Conservation (phyloP, 2,113 vertebrate species). For the Puffinus mauretanicus region DNA sequence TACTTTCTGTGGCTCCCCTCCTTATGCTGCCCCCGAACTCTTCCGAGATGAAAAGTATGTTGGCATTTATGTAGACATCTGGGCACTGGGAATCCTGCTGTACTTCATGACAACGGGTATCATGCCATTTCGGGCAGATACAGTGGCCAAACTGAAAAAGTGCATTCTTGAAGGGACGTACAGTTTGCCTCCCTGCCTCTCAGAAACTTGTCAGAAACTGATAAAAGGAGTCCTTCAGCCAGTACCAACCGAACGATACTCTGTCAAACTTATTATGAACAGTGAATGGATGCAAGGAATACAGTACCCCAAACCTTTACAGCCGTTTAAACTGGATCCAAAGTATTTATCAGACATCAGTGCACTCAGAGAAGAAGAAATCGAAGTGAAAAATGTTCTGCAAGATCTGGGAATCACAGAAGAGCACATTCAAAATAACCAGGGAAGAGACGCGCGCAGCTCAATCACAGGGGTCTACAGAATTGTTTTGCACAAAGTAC, state of each 20-base stretch:
- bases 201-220: constrained; percentile 81
- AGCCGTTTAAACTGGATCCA: constrained; percentile 88
- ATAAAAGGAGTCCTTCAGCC: constrained; percentile 84
- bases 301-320: constrained; percentile 81
- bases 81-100: constrained; percentile 89
- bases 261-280: constrained; percentile 82
- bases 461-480: constrained; percentile 88
- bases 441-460: constrained; percentile 84
- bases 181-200: constrained; percentile 75
- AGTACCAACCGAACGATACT: constrained; percentile 77
- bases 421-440: constrained; percentile 90
- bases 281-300: constrained; percentile 86
- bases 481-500: constrained; percentile 88
- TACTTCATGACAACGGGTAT: constrained; percentile 87
- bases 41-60: constrained; percentile 88
- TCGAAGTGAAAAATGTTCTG: constrained; percentile 82
- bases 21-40: constrained; percentile 88
- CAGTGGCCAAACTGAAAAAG: constrained; percentile 88
- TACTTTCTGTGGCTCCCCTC: constrained; percentile 90
- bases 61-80: constrained; percentile 85
- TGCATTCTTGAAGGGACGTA: constrained; percentile 88
- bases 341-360: constrained; percentile 77
- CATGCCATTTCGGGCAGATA: constrained; percentile 92
- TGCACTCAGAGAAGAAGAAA: constrained; percentile 82
- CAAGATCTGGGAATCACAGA: constrained; percentile 86